Evolutionary conservation across 2,113 vertebrate species (phyloP).

Genomic region (Loxodonta africana): DNA sequence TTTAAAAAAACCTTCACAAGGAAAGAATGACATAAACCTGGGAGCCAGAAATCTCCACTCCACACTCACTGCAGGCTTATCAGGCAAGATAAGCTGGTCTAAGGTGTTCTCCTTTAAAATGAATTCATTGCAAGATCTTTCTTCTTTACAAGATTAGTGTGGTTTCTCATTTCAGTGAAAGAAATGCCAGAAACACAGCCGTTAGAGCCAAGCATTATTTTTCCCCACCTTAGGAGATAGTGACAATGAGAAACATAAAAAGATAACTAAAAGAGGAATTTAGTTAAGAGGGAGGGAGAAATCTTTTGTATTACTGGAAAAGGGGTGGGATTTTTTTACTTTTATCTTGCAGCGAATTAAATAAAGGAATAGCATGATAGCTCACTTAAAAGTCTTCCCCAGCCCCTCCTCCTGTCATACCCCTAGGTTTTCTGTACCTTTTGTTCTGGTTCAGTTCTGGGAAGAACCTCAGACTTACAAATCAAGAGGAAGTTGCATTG

Average conservation of each 20-base stretch:
- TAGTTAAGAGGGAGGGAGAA: neutral
- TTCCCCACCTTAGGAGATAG: neutral
- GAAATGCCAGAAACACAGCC: neutral
- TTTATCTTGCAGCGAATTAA: slow-evolving; percentile 5
- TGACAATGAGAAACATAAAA: neutral
- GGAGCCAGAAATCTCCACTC: neutral
- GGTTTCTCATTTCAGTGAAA: neutral
- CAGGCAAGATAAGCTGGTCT: neutral
- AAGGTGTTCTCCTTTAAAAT: neutral
- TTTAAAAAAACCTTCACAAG: neutral
- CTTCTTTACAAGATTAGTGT: neutral
- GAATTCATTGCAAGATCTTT: neutral
- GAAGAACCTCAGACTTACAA: neutral
- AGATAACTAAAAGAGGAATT: slow-evolving; percentile 30
- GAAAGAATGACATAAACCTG: neutral
- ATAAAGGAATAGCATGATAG: neutral
- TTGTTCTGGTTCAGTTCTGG: neutral
- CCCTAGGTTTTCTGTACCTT: neutral
- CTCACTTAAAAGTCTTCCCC: neutral
- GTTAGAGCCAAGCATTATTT: neutral
- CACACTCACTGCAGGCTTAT: neutral
- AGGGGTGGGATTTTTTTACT: neutral
- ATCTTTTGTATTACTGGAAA: neutral
- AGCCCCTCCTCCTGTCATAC: accelerated
- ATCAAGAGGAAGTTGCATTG: neutral